phyloP scores from a whole-genome alignment of 2,888 invertebrate genomes.

The Achlya flavicornis region DNA sequence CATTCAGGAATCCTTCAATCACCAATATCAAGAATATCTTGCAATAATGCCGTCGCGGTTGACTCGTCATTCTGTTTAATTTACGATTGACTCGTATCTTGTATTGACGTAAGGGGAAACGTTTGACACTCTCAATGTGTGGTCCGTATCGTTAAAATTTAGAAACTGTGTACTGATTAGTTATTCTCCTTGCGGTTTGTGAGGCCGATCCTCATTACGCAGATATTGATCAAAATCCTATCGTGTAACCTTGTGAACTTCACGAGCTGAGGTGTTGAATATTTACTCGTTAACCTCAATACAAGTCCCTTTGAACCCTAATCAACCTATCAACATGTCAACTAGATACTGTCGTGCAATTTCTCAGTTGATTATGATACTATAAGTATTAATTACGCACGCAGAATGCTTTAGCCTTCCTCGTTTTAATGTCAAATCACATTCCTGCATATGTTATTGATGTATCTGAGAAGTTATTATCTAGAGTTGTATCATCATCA shows the following conservation, averaged over 20 bases:
- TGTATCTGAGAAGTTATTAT: conserved; percentile 24
- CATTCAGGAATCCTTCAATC: conserved; percentile 7
- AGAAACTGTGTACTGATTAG: conserved; percentile 2
- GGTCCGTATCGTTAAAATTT: conserved; percentile 31
- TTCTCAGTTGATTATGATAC: conserved; percentile 26
- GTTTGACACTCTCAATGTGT: conserved; percentile 21
- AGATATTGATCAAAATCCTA: conserved; percentile 69
- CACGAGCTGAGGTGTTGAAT: conserved; percentile 53
- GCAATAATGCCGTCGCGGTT: neutral
- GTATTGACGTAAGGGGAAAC: conserved; percentile 10
- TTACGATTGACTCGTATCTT: neutral
- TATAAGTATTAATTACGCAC: conserved; percentile 25
- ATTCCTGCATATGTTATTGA: conserved; percentile 29
- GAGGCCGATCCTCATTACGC: conserved; percentile 65
- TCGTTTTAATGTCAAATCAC: conserved; percentile 26
- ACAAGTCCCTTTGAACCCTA: conserved; percentile 5
- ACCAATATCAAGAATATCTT: neutral
- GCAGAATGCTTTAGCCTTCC: conserved; percentile 22
- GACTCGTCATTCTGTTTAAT: neutral
- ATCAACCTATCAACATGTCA: conserved; percentile 10
- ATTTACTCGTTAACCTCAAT: conserved; percentile 50
- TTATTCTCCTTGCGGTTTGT: conserved; percentile 20
- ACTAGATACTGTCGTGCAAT: conserved; percentile 18
- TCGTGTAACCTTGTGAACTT: conserved; percentile 61
- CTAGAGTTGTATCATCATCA: conserved; percentile 48